phyloP scores from a whole-genome alignment of 2,797 vertebrate genomes.

The Eulemur coronatus region DNA sequence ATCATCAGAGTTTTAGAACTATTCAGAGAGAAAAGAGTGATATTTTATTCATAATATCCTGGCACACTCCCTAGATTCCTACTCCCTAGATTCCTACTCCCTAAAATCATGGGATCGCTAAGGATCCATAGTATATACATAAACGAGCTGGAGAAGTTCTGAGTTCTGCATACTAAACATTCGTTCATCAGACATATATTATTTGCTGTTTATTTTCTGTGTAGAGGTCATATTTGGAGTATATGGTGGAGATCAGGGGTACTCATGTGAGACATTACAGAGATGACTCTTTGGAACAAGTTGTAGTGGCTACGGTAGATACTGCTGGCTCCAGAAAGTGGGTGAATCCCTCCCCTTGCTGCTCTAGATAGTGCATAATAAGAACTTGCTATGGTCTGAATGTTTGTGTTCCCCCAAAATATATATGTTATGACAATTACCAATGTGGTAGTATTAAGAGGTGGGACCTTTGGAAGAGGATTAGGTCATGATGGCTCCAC shows the following conservation, averaged over 20 bases:
- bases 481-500: background rate
- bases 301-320: too few species aligned
- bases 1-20: constrained; percentile 22
- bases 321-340: background rate
- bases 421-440: background rate
- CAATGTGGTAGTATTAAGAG: background rate
- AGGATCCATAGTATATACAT: background rate
- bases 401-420: background rate
- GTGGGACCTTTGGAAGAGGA: background rate
- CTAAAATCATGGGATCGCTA: background rate
- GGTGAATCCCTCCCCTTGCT: rapidly evolving
- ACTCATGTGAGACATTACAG: background rate
- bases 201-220: background rate
- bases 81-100: background rate
- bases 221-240: background rate
- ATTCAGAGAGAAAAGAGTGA: constrained; percentile 8
- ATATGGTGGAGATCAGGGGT: background rate
- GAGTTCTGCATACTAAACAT: background rate
- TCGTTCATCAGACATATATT: background rate
- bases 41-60: constrained; percentile 12
- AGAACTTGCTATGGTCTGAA: background rate
- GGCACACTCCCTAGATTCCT: background rate
- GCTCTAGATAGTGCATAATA: background rate
- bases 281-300: background rate
- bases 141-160: background rate